These are phyloP conservation scores for Solenodon paradoxus DNA, from an alignment of 2,113 vertebrate genomes.

Conservation along the genomic window DNA sequence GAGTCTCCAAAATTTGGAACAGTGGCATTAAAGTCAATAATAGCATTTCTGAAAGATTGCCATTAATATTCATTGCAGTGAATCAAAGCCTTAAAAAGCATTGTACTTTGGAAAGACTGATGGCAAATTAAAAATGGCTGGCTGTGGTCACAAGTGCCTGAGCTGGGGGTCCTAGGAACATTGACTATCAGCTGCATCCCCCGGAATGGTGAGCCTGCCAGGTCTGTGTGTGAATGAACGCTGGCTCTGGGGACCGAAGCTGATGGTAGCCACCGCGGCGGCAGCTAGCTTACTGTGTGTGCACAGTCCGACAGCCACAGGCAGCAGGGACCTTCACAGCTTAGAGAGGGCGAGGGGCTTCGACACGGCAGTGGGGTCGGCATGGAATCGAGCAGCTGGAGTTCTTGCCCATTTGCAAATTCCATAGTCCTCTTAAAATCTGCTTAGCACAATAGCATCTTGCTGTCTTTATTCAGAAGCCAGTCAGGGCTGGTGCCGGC, in stretches of 20 bases:
- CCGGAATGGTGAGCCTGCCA: not conserved
- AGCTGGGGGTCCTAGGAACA: not conserved
- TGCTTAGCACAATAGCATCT: not conserved
- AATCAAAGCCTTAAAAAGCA: slow-evolving; percentile 23
- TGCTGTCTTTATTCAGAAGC: not conserved
- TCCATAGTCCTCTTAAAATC: not conserved
- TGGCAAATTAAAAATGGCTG: not conserved
- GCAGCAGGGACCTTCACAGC: too few species aligned
- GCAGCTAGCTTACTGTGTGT: not conserved
- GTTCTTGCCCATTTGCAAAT: not conserved
- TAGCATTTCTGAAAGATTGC: slow-evolving; percentile 35
- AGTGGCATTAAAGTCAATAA: not conserved
- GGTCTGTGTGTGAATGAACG: not conserved
- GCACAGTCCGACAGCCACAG: too few species aligned
- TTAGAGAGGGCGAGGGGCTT: too few species aligned
- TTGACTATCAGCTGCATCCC: not conserved
- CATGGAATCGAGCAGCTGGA: not conserved
- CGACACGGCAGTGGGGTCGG: not conserved
- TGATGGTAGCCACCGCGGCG: not conserved
- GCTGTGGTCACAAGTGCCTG: not conserved
- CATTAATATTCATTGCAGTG: slow-evolving; percentile 25
- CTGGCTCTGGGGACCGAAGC: not conserved
- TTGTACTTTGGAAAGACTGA: not conserved
- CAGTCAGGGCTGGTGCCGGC: not conserved
- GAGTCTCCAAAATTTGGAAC: slow-evolving; percentile 22